These are phyloP conservation scores for Centruroides vittatus DNA, from an alignment of 1,140 invertebrate genomes.

Conservation along the genomic window DNA sequence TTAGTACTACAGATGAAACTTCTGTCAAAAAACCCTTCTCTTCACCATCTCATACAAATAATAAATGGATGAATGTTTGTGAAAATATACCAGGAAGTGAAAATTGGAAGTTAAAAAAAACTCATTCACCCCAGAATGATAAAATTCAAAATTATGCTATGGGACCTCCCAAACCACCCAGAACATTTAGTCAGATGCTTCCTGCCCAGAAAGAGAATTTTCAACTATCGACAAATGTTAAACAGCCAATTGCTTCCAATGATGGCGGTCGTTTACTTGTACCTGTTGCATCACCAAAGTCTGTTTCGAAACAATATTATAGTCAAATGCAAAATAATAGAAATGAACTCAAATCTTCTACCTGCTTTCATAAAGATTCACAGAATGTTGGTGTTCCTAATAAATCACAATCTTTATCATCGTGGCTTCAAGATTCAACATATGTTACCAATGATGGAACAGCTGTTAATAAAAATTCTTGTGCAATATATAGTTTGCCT, in stretches of 20 bases:
- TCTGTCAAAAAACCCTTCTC: not conserved
- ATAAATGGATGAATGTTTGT: not conserved
- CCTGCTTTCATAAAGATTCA: too few species aligned
- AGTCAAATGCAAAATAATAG: too few species aligned
- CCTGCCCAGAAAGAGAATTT: conserved; percentile 1
- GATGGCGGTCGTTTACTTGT: conserved; percentile 15
- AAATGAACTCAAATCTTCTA: too few species aligned
- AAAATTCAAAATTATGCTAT: not conserved
- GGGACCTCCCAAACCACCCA: conserved; percentile 15
- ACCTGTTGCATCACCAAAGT: conserved; percentile 16
- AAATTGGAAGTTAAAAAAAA: not conserved
- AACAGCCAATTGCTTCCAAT: conserved; percentile 6
- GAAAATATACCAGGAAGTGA: not conserved
- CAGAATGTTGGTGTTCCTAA: too few species aligned
- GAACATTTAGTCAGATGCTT: conserved; percentile 8
- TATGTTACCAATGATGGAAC: too few species aligned
- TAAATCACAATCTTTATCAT: too few species aligned
- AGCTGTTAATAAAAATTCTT: too few species aligned
- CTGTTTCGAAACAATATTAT: too few species aligned
- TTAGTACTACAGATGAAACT: not conserved
- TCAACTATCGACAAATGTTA: not conserved
- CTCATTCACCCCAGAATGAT: not conserved
- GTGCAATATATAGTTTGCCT: not conserved
- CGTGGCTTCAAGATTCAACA: too few species aligned
- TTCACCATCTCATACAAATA: not conserved